Evolutionary conservation across 2,888 invertebrate species (phyloP), one percentile per base, ranked within the genome.

Genomic region (Galerucella pusilla): DNA sequence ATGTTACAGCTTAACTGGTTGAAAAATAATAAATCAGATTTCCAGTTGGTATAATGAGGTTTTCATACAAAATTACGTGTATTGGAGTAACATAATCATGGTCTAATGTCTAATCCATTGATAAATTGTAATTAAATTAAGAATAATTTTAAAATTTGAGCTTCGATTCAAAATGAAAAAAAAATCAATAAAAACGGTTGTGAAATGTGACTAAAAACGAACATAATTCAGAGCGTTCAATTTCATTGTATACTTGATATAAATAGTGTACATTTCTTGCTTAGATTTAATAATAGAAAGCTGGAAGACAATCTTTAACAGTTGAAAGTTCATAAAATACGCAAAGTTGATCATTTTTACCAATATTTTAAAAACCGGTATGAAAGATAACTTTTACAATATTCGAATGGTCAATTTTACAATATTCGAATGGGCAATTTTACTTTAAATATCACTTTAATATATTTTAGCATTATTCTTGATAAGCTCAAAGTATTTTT

Each of bases 141-240:
- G n/a, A 70, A 59, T 63, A 60, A 49, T 74, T 74, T 20, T 77
- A 64, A 77, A 78, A 80, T 74, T 80, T 80, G 79, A 81, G 80
- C 80, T 82, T 81, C 76, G 74, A 77, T 75, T 80, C 79, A 63
- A 63, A 63, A 63, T 0, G 6, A 42, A 60, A 63, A 81, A 80
- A 84, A 85, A 82, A 78, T 83, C 84, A 85, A 85, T 85, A 85
- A 84, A 83, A 85, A 86, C 81, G 86, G 86, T 86, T 86, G 86
- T 86, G 86, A 86, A 81, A 81, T 79, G 79, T 82, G 81, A 83
- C 78, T 79, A 83, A 80, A 70, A 75, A 81, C 75, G 68, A 71
- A 75, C 77, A 74, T 78, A 42, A 42, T 42, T 35, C 35, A 63
- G 78, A 75, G 77, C 77, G 75, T 75, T 78, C 79, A 77, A 78